Evolutionary conservation across 2,797 vertebrate genomes (phyloP).

Genomic region (Peromyscus nudipes): DNA sequence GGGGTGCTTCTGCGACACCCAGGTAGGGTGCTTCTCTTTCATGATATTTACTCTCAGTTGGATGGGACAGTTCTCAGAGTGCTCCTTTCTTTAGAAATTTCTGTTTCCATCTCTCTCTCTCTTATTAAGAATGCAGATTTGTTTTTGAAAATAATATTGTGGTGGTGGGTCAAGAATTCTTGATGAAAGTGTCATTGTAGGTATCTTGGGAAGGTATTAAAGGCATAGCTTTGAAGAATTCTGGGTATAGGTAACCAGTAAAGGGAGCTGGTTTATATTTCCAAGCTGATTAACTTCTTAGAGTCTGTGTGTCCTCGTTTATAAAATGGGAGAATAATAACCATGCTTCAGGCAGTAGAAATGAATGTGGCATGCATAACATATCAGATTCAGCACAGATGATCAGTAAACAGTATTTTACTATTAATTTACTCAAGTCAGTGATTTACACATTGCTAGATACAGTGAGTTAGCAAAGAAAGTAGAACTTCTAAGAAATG

Average conservation of each 20-base stretch:
- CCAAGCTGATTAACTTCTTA: not conserved
- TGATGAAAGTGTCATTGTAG: not conserved
- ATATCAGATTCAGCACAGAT: not conserved
- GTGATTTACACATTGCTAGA: not conserved
- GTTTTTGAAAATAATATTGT: constrained; percentile 1
- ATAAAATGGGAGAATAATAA: not conserved
- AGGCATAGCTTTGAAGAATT: not conserved
- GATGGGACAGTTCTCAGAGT: not conserved
- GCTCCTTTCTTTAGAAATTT: not conserved
- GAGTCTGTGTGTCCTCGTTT: not conserved
- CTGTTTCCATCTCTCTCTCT: not conserved
- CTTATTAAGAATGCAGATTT: not conserved
- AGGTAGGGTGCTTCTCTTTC: rapidly evolving
- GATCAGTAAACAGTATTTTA: not conserved
- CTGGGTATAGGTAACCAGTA: not conserved
- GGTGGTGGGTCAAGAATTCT: not conserved
- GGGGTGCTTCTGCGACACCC: not conserved
- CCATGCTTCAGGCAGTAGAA: not conserved
- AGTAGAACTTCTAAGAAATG: not conserved
- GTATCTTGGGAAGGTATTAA: not conserved
- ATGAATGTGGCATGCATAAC: not conserved
- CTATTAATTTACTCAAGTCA: constrained; percentile 16
- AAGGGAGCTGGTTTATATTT: not conserved
- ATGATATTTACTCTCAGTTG: rapidly evolving
- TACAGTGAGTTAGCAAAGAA: not conserved